A percentile compares a stretch with the other conserved stretches of the same genome.
phyloP scores from a whole-genome alignment of 1,140 invertebrate genomes.

The Oryctes rhinoceros region DNA sequence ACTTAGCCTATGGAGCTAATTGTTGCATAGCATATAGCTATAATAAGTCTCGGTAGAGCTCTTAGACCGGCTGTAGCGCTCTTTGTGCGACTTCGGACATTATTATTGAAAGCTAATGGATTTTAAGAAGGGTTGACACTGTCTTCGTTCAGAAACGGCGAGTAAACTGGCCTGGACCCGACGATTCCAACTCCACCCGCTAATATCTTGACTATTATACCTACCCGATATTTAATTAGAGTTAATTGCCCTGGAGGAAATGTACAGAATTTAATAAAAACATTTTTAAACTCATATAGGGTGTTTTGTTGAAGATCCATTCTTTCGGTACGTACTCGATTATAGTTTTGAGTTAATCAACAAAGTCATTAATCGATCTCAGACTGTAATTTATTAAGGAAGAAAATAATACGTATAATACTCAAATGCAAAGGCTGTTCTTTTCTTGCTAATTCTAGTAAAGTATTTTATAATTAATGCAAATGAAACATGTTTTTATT shows the following conservation, averaged over 20 bases:
- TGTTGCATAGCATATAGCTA: slow-evolving; percentile 58
- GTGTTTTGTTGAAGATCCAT: too few species aligned
- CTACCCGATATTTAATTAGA: slow-evolving; percentile 3
- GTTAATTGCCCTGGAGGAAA: neutral
- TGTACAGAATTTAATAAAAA: slow-evolving; percentile 11
- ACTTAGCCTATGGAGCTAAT: slow-evolving; percentile 59
- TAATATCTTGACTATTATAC: slow-evolving; percentile 12
- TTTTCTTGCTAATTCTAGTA: too few species aligned
- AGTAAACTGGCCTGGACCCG: slow-evolving; percentile 1
- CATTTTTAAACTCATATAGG: neutral
- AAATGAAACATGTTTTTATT: too few species aligned
- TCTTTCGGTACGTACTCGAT: too few species aligned
- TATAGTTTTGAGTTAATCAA: too few species aligned
- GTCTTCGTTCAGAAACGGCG: slow-evolving; percentile 30
- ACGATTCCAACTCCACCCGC: neutral
- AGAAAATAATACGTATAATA: too few species aligned
- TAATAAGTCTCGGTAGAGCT: slow-evolving; percentile 59
- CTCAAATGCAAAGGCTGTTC: too few species aligned
- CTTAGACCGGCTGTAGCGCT: slow-evolving; percentile 58
- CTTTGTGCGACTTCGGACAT: slow-evolving; percentile 61
- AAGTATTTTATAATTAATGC: too few species aligned
- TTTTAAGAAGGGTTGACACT: slow-evolving; percentile 59
- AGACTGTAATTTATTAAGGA: too few species aligned
- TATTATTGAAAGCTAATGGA: slow-evolving; percentile 61
- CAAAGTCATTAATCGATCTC: too few species aligned